Evolutionary conservation across 2,113 vertebrate genomes (phyloP).

Genomic region (Elaphurus davidianus): DNA sequence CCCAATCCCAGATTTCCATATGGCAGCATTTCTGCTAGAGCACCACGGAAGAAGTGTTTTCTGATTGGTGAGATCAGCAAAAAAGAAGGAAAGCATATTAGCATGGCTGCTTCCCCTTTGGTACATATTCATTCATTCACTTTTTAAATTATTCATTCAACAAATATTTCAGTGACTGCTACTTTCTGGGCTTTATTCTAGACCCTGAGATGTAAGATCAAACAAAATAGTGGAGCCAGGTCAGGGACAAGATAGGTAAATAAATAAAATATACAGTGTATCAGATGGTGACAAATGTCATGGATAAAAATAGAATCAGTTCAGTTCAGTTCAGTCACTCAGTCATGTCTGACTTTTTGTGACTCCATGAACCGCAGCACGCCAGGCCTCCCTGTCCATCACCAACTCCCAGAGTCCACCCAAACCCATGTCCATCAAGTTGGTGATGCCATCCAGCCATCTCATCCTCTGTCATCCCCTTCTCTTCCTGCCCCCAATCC

Average conservation of each 20-base stretch:
- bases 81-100: background rate
- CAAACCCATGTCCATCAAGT: too few relatives aligned
- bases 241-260: background rate
- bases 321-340: too few relatives aligned
- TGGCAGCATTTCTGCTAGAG: background rate
- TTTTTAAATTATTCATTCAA: background rate
- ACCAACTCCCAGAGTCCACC: too few relatives aligned
- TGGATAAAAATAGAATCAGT: background rate
- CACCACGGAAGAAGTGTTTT: background rate
- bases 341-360: too few relatives aligned
- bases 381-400: too few relatives aligned
- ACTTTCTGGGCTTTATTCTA: background rate
- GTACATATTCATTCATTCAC: background rate
- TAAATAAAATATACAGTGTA: background rate
- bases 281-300: background rate
- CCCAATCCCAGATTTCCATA: background rate
- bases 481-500: too few relatives aligned
- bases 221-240: background rate
- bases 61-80: background rate
- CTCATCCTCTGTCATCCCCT: too few relatives aligned
- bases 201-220: background rate
- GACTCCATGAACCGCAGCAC: too few relatives aligned
- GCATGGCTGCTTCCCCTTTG: background rate
- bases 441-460: too few relatives aligned
- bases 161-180: background rate